Percentiles rank a stretch among this genome's conserved stretches.
These are phyloP conservation scores for Diadromus collaris DNA, from an alignment of 2,888 invertebrate genomes.

Conservation along the genomic window DNA sequence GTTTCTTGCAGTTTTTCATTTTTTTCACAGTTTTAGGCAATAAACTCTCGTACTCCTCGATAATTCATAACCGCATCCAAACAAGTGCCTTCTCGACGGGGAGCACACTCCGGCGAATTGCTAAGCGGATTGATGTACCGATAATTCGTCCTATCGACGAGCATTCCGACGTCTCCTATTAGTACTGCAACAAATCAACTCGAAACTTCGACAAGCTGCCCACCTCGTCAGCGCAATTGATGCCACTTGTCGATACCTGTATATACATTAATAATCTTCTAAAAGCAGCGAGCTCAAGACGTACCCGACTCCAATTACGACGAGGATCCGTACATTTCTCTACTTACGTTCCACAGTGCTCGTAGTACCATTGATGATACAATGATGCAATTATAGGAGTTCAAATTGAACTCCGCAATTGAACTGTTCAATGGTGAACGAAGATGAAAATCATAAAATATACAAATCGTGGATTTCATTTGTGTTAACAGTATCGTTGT, in stretches of 20 bases:
- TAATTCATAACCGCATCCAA: background rate
- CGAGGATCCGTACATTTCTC: background rate
- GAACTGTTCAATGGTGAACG: background rate
- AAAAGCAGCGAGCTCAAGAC: background rate
- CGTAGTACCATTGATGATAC: background rate
- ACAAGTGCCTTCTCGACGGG: background rate
- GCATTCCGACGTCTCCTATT: background rate
- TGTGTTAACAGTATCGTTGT: no score
- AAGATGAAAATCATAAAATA: no score
- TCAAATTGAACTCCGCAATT: no score
- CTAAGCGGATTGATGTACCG: background rate
- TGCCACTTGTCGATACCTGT: background rate
- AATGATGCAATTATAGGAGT: background rate
- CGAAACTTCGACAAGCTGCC: background rate
- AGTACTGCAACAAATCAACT: background rate
- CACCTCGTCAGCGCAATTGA: background rate
- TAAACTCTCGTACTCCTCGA: background rate
- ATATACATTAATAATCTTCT: background rate
- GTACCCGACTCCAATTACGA: background rate
- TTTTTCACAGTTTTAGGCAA: background rate
- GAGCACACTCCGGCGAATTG: background rate
- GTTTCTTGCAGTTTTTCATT: constrained; percentile 21
- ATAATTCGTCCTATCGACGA: background rate
- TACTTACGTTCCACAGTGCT: background rate
- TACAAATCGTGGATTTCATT: no score